phyloP scores from a whole-genome alignment of 2,888 invertebrate species.

The Diaperis boleti region DNA sequence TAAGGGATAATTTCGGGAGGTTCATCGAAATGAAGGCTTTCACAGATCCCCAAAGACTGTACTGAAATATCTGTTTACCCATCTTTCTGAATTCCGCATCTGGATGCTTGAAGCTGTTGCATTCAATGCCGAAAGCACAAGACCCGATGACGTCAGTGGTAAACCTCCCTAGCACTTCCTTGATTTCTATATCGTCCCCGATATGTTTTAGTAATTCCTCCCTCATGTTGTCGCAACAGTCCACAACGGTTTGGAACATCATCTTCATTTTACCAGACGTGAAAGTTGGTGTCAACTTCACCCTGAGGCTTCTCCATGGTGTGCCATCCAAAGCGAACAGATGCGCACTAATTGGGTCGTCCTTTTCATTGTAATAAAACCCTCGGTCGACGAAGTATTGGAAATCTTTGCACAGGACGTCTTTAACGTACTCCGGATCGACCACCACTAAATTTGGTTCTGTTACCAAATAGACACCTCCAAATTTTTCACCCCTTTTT shows the following conservation, averaged over 20 bases:
- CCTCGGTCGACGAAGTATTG: slow-evolving; percentile 54
- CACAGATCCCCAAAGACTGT: slow-evolving; percentile 45
- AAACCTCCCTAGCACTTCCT: slow-evolving; percentile 69
- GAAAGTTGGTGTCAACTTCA: slow-evolving; percentile 62
- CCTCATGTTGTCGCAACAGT: slow-evolving; percentile 57
- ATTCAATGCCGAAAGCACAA: slow-evolving; percentile 71
- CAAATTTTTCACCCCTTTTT: slow-evolving; percentile 28
- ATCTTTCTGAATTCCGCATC: slow-evolving; percentile 60
- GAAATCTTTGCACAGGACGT: slow-evolving; percentile 57
- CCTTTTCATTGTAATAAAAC: slow-evolving; percentile 48
- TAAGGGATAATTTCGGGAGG: slow-evolving; percentile 44
- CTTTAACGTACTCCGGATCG: slow-evolving; percentile 53
- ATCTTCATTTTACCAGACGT: slow-evolving; percentile 56
- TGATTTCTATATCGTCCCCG: slow-evolving; percentile 46
- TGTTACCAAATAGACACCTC: slow-evolving; percentile 36
- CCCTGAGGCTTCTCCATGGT: slow-evolving; percentile 66
- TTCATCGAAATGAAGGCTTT: slow-evolving; percentile 42
- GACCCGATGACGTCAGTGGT: slow-evolving; percentile 72
- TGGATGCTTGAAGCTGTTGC: slow-evolving; percentile 65
- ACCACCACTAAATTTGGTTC: slow-evolving; percentile 52
- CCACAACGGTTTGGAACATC: slow-evolving; percentile 65
- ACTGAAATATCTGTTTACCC: slow-evolving; percentile 55
- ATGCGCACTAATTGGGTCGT: slow-evolving; percentile 52
- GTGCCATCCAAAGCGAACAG: slow-evolving; percentile 53
- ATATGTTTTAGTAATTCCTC: slow-evolving; percentile 46